phyloP scores from a whole-genome alignment of 2,113 vertebrate species.

The Aspidoscelis tigris region DNA sequence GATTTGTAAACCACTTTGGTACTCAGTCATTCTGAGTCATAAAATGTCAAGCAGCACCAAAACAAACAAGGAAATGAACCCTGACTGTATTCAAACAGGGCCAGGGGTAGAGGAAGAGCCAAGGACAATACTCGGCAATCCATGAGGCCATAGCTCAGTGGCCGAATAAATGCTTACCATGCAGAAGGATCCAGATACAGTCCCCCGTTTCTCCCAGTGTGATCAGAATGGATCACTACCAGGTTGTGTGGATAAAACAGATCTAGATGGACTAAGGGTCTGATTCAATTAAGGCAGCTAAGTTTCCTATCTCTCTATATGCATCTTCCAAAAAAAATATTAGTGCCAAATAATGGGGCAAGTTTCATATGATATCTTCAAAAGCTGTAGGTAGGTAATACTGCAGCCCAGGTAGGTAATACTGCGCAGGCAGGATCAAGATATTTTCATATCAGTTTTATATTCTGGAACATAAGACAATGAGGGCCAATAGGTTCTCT shows the following conservation, averaged over 20 bases:
- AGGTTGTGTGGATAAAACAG: too few relatives aligned
- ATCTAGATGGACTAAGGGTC: too few relatives aligned
- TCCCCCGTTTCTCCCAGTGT: background rate
- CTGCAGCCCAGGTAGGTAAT: background rate
- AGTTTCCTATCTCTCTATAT: background rate
- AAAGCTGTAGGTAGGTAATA: background rate
- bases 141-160: background rate
- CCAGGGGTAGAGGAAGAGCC: background rate
- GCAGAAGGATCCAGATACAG: background rate
- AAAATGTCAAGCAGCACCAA: background rate
- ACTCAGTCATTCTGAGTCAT: too few relatives aligned
- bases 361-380: background rate
- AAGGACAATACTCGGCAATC: too few relatives aligned
- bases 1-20: too few relatives aligned
- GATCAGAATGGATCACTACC: too few relatives aligned
- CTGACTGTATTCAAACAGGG: background rate
- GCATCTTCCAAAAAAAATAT: background rate
- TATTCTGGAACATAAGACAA: background rate
- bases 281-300: too few relatives aligned
- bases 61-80: background rate
- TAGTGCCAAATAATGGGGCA: background rate
- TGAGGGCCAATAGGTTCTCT: background rate
- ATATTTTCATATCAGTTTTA: background rate
- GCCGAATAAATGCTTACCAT: background rate
- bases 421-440: background rate